Conservation (phyloP, 2,797 vertebrate genomes). For the Carapus acus region DNA sequence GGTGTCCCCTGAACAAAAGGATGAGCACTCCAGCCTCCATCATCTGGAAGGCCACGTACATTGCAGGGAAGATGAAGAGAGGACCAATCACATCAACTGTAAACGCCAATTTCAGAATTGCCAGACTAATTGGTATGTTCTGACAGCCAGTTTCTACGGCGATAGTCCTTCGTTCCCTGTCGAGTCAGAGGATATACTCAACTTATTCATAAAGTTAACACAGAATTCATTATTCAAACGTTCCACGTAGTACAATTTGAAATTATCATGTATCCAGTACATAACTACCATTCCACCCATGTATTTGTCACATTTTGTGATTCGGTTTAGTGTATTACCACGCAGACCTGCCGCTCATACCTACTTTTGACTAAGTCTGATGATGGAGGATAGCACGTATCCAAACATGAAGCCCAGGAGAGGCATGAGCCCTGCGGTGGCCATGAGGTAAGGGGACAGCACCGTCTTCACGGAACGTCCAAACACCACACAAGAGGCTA, state of each 20-base stretch:
- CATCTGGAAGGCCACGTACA: slow-evolving; percentile 71
- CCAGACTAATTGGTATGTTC: slow-evolving; percentile 71
- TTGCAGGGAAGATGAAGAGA: slow-evolving; percentile 74
- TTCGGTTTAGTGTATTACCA: no score
- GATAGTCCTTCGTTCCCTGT: slow-evolving; percentile 69
- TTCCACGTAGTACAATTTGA: no score
- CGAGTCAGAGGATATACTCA: slow-evolving; percentile 1
- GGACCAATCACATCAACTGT: slow-evolving; percentile 60
- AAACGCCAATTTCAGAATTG: slow-evolving; percentile 75
- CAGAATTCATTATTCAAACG: no score
- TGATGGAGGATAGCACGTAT: slow-evolving; percentile 69
- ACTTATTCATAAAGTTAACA: no score
- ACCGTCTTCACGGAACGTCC: slow-evolving; percentile 37
- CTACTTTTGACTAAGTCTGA: slow-evolving; percentile 69
- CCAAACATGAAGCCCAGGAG: slow-evolving; percentile 74
- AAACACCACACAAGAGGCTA: slow-evolving; percentile 37
- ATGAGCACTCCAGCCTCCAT: slow-evolving; percentile 66
- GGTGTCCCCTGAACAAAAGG: slow-evolving; percentile 57
- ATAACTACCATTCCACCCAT: no score
- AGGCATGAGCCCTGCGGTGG: slow-evolving; percentile 73
- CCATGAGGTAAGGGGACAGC: slow-evolving; percentile 65
- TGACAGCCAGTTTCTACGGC: slow-evolving; percentile 81
- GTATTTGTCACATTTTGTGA: no score
- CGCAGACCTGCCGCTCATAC: background rate
- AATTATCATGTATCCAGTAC: no score